Evolutionary conservation across 2,113 vertebrate species (phyloP), one percentile per base, ranked within the genome.

Genomic region (Microcebus murinus): DNA sequence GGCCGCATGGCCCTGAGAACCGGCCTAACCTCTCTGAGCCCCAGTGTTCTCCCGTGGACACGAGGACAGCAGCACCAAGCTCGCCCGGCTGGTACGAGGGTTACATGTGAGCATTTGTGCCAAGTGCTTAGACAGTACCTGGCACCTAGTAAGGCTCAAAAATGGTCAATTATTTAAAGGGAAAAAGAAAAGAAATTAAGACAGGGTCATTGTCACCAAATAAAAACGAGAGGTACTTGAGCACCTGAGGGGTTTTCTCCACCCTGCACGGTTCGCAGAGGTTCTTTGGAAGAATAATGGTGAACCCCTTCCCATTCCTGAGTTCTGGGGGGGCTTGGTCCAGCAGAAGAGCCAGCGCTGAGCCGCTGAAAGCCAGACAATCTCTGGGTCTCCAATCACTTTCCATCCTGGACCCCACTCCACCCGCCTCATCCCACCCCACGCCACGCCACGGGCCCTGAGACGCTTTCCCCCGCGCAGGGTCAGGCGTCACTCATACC

Each of bases 41-140:
- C 48, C 0, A 0, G 9, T 3, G 36, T 23, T 42, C 76, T 73
- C 76, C 15, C 8, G 18, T 0, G 15, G 36, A 50, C 76, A 29
- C 1, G 10, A 11, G 6, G 23, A 20, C 57, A 7, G 25, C 70
- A 70, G 73, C n/a, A 1, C 23, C 0, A 9, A 27, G 42, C 34
- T 82, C 48, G 48, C 0, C 14, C 20, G 23, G 5, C 10, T 13
- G 11, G 82, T 5, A 55, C 57, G 20, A 21, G 14, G 45, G 6
- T 39, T 27, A 8, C 0, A 0, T 0, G 36, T 5, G 21, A 59
- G 25, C 1, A 61, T 4, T 23, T 70, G 50, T 12, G 18, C 57
- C 34, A 36, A n/a, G 59, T 18, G 34, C 80, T 21, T 42, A 80
- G 77, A 83, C 11, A 20, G n/a, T 27, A n/a, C 25, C 42, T 2